phyloP scores from a whole-genome alignment of 2,888 invertebrate genomes.

The Spodoptera littoralis region DNA sequence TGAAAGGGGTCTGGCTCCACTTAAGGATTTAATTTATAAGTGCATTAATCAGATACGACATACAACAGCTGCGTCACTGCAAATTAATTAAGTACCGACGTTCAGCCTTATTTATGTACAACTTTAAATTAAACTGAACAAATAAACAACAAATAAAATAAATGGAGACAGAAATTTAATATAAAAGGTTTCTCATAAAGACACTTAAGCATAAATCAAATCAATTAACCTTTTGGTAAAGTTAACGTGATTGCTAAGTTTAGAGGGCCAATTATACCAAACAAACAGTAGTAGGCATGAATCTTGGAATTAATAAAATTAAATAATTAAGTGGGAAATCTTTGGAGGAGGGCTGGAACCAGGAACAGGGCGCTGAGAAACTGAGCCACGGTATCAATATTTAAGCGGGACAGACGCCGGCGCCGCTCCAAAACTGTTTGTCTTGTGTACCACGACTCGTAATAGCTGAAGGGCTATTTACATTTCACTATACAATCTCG shows the following conservation, averaged over 20 bases:
- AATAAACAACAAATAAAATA: not conserved
- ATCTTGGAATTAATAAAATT: conserved; percentile 53
- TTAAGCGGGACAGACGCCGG: conserved; percentile 74
- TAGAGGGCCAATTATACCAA: conserved; percentile 45
- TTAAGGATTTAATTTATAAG: conserved; percentile 30
- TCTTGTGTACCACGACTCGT: conserved; percentile 80
- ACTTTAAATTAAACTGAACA: not conserved
- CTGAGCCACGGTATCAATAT: conserved; percentile 77
- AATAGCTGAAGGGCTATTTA: conserved; percentile 81
- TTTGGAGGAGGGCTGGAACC: conserved; percentile 31
- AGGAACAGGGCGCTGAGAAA: conserved; percentile 34
- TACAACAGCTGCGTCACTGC: conserved; percentile 30
- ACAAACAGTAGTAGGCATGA: conserved; percentile 44
- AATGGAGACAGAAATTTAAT: not conserved
- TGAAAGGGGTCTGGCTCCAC: conserved; percentile 14
- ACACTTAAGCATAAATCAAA: conserved; percentile 18
- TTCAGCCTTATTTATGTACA: conserved; percentile 2
- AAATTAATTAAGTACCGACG: conserved; percentile 33
- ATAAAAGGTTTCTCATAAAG: conserved; percentile 7
- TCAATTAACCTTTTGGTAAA: conserved; percentile 24
- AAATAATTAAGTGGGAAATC: conserved; percentile 59
- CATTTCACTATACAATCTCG: conserved; percentile 77
- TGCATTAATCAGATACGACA: conserved; percentile 43
- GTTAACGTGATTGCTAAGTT: conserved; percentile 30
- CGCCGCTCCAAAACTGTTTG: conserved; percentile 76